phyloP scores from a whole-genome alignment of 2,113 vertebrate genomes.

The Chionomys nivalis region DNA sequence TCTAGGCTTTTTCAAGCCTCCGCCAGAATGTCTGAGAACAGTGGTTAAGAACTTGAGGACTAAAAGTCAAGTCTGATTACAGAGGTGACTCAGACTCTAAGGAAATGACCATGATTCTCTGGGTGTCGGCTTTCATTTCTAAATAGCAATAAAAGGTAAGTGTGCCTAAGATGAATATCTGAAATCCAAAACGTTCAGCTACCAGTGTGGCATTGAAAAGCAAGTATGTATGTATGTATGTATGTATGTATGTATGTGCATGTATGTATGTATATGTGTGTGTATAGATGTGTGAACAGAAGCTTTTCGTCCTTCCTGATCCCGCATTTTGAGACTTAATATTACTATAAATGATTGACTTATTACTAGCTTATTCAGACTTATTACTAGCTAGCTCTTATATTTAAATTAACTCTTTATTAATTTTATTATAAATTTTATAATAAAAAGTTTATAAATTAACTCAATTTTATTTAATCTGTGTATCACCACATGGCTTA shows the following conservation, averaged over 20 bases:
- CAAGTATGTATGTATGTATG: background rate
- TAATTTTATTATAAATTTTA: too few relatives aligned
- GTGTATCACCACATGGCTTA: too few relatives aligned
- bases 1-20: conserved; percentile 22
- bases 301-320: too few relatives aligned
- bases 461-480: too few relatives aligned
- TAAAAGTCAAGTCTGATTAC: background rate
- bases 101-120: background rate
- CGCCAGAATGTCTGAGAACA: background rate
- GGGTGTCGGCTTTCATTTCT: background rate
- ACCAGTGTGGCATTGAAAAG: background rate
- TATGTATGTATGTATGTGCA: background rate
- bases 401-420: too few relatives aligned
- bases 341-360: too few relatives aligned
- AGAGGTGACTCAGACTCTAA: background rate
- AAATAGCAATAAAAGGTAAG: background rate
- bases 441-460: too few relatives aligned
- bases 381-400: too few relatives aligned
- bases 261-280: background rate
- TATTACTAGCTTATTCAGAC: too few relatives aligned
- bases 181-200: background rate
- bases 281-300: background rate
- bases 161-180: background rate
- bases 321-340: too few relatives aligned
- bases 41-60: background rate